phyloP scores from a whole-genome alignment of 2,113 vertebrate species.

The Cottus gobio region DNA sequence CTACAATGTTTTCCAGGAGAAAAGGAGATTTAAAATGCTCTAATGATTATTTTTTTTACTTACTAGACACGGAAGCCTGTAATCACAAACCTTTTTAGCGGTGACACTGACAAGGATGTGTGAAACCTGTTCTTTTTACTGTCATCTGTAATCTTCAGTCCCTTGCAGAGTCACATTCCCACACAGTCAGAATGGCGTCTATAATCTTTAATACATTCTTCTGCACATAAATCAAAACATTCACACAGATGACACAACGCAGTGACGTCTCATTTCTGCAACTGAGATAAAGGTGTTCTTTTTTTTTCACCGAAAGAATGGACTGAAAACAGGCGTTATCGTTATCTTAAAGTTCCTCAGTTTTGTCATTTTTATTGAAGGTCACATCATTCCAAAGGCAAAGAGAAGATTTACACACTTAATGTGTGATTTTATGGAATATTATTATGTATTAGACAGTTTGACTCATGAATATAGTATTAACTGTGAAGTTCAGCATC shows the following conservation, averaged over 20 bases:
- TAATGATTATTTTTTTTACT: not conserved
- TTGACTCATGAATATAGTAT: not conserved
- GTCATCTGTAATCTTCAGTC: not conserved
- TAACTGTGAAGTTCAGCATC: not conserved
- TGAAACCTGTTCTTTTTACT: not conserved
- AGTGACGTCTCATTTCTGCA: not conserved
- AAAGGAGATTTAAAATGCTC: not conserved
- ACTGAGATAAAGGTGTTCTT: slow-evolving; percentile 34
- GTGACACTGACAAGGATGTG: not conserved
- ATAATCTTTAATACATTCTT: slow-evolving; percentile 8
- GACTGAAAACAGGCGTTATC: slow-evolving; percentile 14
- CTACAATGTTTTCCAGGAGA: not conserved
- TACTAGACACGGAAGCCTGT: not conserved
- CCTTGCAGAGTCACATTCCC: not conserved
- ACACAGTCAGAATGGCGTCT: not conserved
- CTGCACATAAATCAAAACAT: slow-evolving; percentile 17
- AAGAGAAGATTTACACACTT: not conserved
- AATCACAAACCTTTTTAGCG: not conserved
- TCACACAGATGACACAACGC: not conserved
- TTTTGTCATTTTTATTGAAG: slow-evolving; percentile 12
- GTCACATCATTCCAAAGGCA: not conserved
- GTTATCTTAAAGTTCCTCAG: slow-evolving; percentile 31
- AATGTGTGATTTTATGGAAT: not conserved
- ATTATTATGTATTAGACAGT: not conserved
- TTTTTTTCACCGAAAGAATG: slow-evolving; percentile 28